Evolutionary conservation across 2,113 vertebrate genomes (phyloP).

Genomic region (Malurus alboscapulatus): DNA sequence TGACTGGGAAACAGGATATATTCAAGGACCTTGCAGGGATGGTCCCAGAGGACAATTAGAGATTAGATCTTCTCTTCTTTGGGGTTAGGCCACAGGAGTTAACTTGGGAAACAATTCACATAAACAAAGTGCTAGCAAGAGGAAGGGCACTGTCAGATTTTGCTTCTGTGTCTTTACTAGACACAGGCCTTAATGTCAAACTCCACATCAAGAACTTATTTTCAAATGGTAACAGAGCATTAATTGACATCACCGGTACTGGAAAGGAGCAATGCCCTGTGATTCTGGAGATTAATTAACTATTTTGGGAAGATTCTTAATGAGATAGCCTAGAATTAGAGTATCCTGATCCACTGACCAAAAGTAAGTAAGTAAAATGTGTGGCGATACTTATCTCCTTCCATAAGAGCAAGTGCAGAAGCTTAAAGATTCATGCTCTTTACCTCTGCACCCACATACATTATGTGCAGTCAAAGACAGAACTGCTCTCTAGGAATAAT

Average conservation of each 20-base stretch:
- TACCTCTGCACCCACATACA: neutral
- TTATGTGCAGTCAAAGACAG: neutral
- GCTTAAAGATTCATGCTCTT: neutral
- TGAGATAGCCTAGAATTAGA: neutral
- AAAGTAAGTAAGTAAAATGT: neutral
- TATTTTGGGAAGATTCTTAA: neutral
- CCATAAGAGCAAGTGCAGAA: neutral
- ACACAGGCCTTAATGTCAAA: constrained; percentile 32
- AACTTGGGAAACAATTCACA: constrained; percentile 72
- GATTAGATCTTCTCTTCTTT: constrained; percentile 65
- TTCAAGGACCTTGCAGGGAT: constrained; percentile 65
- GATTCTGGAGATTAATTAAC: constrained; percentile 18
- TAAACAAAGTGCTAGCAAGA: constrained; percentile 73
- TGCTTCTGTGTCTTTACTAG: constrained; percentile 62
- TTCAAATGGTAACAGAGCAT: constrained; percentile 53
- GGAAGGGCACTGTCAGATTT: constrained; percentile 68
- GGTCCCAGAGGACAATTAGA: constrained; percentile 45
- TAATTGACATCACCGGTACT: constrained; percentile 34
- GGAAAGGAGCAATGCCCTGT: constrained; percentile 26
- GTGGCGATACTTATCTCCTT: neutral
- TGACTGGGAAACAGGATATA: constrained; percentile 75
- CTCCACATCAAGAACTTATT: constrained; percentile 37
- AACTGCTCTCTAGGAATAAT: neutral
- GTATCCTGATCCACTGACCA: neutral
- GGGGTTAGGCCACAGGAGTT: constrained; percentile 73